These are phyloP conservation scores for Cryptomyrus ogoouensis DNA, from an alignment of 2,113 vertebrate species.

Conservation along the genomic window DNA sequence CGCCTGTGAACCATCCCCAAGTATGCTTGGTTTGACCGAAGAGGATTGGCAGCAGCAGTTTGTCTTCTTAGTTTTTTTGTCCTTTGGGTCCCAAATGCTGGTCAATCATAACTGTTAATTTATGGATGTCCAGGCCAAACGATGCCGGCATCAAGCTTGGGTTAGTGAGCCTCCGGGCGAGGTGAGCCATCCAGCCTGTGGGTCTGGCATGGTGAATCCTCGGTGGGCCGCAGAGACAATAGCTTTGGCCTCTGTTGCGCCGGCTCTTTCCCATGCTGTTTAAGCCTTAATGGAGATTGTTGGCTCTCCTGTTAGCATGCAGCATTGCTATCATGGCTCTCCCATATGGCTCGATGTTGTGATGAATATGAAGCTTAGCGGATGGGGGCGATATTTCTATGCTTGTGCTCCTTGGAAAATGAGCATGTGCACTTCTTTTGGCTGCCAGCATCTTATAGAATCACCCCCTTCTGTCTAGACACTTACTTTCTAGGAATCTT, in stretches of 20 bases:
- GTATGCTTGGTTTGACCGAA: not conserved
- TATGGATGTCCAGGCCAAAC: not conserved
- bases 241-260: not conserved
- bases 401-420: not conserved
- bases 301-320: not conserved
- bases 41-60: not conserved
- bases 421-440: not conserved
- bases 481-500: not conserved
- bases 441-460: not conserved
- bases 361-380: not conserved
- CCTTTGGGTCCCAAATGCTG: not conserved
- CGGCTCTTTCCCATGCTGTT: not conserved
- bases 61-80: not conserved
- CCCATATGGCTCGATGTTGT: not conserved
- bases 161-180: not conserved
- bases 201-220: not conserved
- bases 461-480: not conserved
- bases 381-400: not conserved
- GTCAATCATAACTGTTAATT: not conserved
- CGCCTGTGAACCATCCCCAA: not conserved
- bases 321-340: not conserved
- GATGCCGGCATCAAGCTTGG: not conserved
- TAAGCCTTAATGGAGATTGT: not conserved
- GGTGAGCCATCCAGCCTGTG: not conserved
- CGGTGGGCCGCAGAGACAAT: not conserved